phyloP scores from a whole-genome alignment of 2,113 vertebrate genomes.

The Epinephelus moara region DNA sequence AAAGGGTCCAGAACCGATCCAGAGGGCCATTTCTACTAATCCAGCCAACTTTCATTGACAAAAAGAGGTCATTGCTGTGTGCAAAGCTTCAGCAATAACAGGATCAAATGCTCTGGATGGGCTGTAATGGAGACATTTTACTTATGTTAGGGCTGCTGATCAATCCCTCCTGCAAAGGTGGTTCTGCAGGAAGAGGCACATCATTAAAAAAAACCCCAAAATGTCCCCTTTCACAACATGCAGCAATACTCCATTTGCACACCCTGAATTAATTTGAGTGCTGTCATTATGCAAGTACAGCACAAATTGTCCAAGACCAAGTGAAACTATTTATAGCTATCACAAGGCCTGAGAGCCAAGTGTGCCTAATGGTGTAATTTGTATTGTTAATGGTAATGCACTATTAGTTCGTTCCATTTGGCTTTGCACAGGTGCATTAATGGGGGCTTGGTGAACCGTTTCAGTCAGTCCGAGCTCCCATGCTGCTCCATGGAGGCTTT shows the following conservation, averaged over 20 bases:
- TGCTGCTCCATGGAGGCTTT: not conserved
- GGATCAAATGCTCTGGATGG: constrained; percentile 50
- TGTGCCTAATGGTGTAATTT: constrained; percentile 85
- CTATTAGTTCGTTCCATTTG: constrained; percentile 85
- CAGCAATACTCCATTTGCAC: constrained; percentile 67
- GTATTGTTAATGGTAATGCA: constrained; percentile 86
- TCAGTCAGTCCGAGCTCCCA: constrained; percentile 40
- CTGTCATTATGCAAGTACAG: constrained; percentile 81
- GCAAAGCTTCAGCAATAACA: constrained; percentile 53
- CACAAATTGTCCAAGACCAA: constrained; percentile 82
- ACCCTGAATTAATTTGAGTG: constrained; percentile 73
- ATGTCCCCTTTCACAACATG: constrained; percentile 56
- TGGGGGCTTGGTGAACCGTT: constrained; percentile 72
- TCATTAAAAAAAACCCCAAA: constrained; percentile 56
- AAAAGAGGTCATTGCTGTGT: constrained; percentile 81
- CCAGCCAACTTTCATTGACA: constrained; percentile 76
- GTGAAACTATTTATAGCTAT: constrained; percentile 83
- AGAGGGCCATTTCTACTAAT: constrained; percentile 50
- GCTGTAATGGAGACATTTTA: constrained; percentile 51
- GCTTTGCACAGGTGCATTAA: constrained; percentile 85
- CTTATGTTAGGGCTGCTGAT: constrained; percentile 34
- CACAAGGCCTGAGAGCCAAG: constrained; percentile 77
- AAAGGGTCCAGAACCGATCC: constrained; percentile 59
- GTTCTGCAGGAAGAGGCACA: constrained; percentile 22
- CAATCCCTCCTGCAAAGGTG: constrained; percentile 36